These are phyloP conservation scores for Arctocebus calabarensis DNA, from an alignment of 2,797 vertebrate genomes.

Conservation along the genomic window DNA sequence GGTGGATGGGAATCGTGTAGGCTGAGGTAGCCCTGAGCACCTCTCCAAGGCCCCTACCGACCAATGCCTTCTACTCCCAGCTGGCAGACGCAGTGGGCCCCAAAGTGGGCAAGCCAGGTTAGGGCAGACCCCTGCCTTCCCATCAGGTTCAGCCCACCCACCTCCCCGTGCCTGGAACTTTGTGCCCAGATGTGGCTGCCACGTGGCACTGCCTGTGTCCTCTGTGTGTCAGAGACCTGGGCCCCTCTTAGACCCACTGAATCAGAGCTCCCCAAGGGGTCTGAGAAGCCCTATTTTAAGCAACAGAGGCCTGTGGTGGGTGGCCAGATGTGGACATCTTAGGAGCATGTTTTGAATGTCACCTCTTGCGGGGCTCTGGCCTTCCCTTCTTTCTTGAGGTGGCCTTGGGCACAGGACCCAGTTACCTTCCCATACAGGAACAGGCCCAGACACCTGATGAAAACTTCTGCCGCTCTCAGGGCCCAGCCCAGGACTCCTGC, in stretches of 20 bases:
- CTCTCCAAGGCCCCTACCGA: fast-evolving
- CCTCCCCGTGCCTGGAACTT: fast-evolving
- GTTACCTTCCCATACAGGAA: neutral
- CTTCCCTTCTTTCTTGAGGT: neutral
- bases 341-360: neutral
- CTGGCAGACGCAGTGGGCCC: neutral
- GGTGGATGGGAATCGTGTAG: no score
- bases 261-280: neutral
- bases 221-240: neutral
- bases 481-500: neutral
- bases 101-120: neutral
- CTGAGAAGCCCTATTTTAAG: fast-evolving
- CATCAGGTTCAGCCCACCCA: fast-evolving
- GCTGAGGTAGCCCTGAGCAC: neutral
- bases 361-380: neutral
- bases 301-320: neutral
- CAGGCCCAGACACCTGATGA: neutral
- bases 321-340: neutral
- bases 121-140: neutral
- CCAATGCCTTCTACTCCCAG: neutral
- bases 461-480: no score
- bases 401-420: neutral
- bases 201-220: fast-evolving
- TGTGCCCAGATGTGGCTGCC: no score
- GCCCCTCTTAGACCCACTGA: neutral